These are phyloP conservation scores for Tichodroma muraria DNA, from an alignment of 2,113 vertebrate species.

Conservation along the genomic window DNA sequence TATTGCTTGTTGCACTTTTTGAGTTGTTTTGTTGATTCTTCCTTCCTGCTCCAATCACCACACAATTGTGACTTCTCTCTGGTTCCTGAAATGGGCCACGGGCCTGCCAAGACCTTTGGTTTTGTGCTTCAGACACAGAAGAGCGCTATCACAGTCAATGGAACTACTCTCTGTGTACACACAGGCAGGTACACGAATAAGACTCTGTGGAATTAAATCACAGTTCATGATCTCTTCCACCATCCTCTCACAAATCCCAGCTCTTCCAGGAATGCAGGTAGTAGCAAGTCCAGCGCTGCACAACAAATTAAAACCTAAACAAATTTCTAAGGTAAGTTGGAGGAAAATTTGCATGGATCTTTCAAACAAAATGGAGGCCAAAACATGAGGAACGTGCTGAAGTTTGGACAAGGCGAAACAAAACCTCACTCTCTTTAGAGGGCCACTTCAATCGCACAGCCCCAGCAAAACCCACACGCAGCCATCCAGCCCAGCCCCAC, in stretches of 20 bases:
- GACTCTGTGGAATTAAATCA: neutral
- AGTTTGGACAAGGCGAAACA: neutral
- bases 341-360: neutral
- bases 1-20: neutral
- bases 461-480: neutral
- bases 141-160: neutral
- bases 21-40: neutral
- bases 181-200: rapidly evolving
- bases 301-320: neutral
- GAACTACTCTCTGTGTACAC: neutral
- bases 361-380: neutral
- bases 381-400: rapidly evolving
- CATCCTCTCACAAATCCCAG: neutral
- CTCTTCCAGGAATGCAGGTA: neutral
- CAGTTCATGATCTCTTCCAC: neutral
- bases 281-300: rapidly evolving
- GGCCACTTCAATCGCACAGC: neutral
- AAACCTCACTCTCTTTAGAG: neutral
- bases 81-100: neutral
- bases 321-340: neutral
- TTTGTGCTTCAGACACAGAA: neutral
- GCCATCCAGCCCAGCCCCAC: neutral
- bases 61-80: neutral
- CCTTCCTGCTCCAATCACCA: neutral
- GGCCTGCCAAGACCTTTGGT: neutral